Percentiles rank a stretch among this genome's conserved stretches.
Conservation (phyloP, 2,797 vertebrate genomes). For the Myioborus miniatus region DNA sequence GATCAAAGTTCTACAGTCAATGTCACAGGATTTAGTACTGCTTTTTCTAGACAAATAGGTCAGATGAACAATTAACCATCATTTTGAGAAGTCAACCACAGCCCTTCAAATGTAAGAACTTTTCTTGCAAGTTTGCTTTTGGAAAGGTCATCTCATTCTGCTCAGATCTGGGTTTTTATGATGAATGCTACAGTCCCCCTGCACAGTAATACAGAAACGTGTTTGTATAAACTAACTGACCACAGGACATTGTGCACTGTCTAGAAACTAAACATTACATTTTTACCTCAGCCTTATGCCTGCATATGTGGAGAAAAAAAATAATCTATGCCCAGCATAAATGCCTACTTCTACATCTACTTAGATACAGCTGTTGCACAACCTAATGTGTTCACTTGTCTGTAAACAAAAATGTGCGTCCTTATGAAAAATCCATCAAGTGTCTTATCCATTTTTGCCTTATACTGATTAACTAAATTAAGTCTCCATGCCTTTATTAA, state of each 20-base stretch:
- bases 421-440: neutral
- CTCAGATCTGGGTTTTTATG: neutral
- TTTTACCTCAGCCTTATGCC: neutral
- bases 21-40: neutral
- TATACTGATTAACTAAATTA: neutral
- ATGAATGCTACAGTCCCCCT: neutral
- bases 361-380: neutral
- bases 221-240: neutral
- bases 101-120: neutral
- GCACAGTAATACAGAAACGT: neutral
- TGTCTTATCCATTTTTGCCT: neutral
- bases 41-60: neutral
- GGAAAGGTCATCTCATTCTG: neutral
- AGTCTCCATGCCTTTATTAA: neutral
- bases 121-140: neutral
- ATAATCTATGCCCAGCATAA: neutral
- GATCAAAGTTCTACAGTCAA: neutral
- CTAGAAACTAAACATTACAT: neutral
- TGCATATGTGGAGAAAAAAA: neutral
- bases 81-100: neutral
- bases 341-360: neutral
- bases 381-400: neutral
- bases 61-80: neutral
- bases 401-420: neutral
- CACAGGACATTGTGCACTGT: neutral